These are phyloP conservation scores for Hypsopygia costalis DNA, from an alignment of 2,888 invertebrate genomes.

Conservation along the genomic window DNA sequence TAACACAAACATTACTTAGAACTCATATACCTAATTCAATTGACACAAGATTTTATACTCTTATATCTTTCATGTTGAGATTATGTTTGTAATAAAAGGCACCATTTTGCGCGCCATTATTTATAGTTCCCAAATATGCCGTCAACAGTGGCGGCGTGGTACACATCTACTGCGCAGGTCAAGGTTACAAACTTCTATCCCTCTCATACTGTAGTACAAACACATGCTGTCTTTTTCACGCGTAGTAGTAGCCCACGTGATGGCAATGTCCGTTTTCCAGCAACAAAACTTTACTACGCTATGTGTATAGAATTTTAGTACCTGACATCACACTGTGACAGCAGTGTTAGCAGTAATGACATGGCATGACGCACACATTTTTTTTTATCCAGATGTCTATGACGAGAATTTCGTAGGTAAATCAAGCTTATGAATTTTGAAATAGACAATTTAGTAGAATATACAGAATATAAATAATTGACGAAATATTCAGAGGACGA, in stretches of 20 bases:
- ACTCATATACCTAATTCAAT: too few relatives aligned
- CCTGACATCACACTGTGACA: constrained; percentile 11
- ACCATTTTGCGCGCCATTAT: constrained; percentile 39
- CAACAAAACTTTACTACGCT: constrained; percentile 23
- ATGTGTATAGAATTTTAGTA: constrained; percentile 10
- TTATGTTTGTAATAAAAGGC: constrained; percentile 17
- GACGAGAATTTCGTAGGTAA: too few relatives aligned
- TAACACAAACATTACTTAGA: too few relatives aligned
- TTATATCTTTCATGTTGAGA: too few relatives aligned
- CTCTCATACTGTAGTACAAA: constrained; percentile 28
- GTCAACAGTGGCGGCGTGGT: constrained; percentile 29
- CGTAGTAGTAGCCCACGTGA: constrained; percentile 40
- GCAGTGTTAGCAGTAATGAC: constrained; percentile 2
- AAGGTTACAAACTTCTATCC: constrained; percentile 45
- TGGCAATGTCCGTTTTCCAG: constrained; percentile 29
- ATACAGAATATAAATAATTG: too few relatives aligned
- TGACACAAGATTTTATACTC: too few relatives aligned
- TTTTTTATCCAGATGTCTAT: too few relatives aligned
- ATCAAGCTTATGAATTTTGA: too few relatives aligned
- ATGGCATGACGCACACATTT: constrained; percentile 3
- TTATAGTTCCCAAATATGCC: constrained; percentile 32
- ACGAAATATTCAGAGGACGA: too few relatives aligned
- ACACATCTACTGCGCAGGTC: constrained; percentile 56
- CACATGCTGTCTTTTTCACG: constrained; percentile 22
- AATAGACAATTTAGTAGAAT: too few relatives aligned